Base-by-base conservation (phyloP, 2,113 vertebrate species). In the Petromus typicus region DNA sequence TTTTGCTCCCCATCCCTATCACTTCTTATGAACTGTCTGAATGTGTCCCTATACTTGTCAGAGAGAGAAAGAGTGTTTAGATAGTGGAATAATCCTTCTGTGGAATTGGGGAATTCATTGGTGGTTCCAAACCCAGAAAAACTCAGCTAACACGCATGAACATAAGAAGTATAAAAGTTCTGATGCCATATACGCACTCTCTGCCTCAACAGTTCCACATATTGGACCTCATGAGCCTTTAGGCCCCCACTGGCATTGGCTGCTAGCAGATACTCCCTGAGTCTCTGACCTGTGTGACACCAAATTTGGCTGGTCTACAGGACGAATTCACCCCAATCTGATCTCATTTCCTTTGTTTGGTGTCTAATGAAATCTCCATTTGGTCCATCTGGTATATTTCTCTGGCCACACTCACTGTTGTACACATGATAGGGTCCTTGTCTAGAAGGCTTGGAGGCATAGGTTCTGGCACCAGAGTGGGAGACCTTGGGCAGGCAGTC, bases 331-430 rank as follows among this genome's bases (percentile, higher is more conserved):
- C 73, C 89, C 59, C 43, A 95, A 69, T 75, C 54, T 78, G 45
- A 40, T 86, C 22, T 79, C 34, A 86, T 67, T 78, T 66, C 63
- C 57, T 8, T 73, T 93, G 89, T 78, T 94, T 63, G 63, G 0
- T 71, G 83, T 87, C 76, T 89, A 78, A 89, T 95, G 57, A 51
- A 69, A 84, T 90, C 84, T 91, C 87, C 87, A 88, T 32, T 80
- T 93, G 87, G 64, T 91, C 61, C 30, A 84, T 69, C 87, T 87
- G 54, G 66, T 40, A 76, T n/a, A 4, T 23, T 78, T 23, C 54
- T 91, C n/a, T 69, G 40, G 32, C 57, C 92, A 95, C 63, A 81
- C 25, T 59, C 92, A 87, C 13, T 8, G 12, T 43, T 37, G 63
- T 90, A 63, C 57, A 63, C 27, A 89, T 45, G 45, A 66, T 0